Evolutionary conservation across 2,113 vertebrate genomes (phyloP).

Genomic region (Varanus komodoensis): DNA sequence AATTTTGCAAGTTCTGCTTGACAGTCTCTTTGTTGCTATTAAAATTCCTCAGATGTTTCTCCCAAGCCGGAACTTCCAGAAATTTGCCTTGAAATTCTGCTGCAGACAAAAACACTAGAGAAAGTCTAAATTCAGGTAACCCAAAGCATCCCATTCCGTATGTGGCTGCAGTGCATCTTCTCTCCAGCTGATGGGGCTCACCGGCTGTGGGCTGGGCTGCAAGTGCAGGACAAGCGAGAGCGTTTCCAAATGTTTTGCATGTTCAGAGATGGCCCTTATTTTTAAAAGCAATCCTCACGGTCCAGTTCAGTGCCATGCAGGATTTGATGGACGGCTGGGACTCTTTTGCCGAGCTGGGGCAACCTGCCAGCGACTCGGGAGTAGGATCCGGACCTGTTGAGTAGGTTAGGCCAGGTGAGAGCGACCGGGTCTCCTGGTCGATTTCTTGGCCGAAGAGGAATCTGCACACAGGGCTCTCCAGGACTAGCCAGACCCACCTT

Average conservation of each 20-base stretch:
- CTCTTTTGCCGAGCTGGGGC: not conserved
- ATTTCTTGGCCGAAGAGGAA: not conserved
- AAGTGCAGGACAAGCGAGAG: not conserved
- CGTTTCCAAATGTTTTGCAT: not conserved
- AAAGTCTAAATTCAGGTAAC: not conserved
- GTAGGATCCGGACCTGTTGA: no score
- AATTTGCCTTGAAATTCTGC: not conserved
- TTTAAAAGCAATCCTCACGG: not conserved
- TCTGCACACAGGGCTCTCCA: not conserved
- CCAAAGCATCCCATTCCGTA: not conserved
- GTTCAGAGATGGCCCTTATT: not conserved
- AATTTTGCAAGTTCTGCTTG: not conserved
- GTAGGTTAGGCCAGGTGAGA: not conserved
- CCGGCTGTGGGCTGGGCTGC: not conserved
- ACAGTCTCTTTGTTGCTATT: not conserved
- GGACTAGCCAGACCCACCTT: not conserved
- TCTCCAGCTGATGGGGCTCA: constrained; percentile 56
- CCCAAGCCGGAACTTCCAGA: not conserved
- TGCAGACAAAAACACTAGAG: not conserved
- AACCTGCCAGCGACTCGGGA: not conserved
- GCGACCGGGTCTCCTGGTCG: no score
- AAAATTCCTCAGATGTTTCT: not conserved
- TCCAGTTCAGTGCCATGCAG: no score
- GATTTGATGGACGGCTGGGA: not conserved
- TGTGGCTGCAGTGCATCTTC: not conserved